Base-by-base conservation (phyloP, 2,797 vertebrate species). In the Micrastur ruficollis region DNA sequence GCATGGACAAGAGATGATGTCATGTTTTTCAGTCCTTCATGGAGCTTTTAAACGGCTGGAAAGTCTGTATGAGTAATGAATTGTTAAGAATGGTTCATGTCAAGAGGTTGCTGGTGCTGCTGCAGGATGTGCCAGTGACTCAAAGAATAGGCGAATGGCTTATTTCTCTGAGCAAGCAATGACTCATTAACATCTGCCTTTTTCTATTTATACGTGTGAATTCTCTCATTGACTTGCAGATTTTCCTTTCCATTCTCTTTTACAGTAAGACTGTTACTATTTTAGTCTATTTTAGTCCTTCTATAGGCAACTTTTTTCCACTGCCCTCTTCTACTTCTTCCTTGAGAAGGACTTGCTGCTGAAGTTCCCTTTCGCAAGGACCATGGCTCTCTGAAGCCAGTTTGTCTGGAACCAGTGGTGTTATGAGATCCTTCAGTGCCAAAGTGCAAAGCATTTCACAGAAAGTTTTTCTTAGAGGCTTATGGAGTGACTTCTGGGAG, bases 161-260 rank as follows among this genome's bases (percentile, higher is more conserved):
- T 85, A 82, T 86, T 95, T 89, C 83, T 95, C 61, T 81, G 75
- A 65, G 36, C 2, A 5, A 93, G 75, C 53, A 36, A 34, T 97
- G 97, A 97, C 91, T 97, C 96, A 96, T 11, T 65, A 89, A 81
- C 95, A 90, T 92, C 86, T 95, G 97, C 81, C 70, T 90, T 91
- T 86, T 93, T 87, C 96, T 94, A 58, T 96, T 97, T 91, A 72
- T 93, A 74, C 9, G 27, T 62, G 58, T 96, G 95, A 97, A 95
- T 95, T 93, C 91, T 86, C 78, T 91, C 88, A 85, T 86, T 96
- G 95, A 95, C 75, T 94, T 91, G 68, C 55, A 93, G 85, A 81
- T 95, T 95, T 97, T 94, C 72, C 55, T 95, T 95, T 95, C 92
- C 83, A 74, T 87, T 92, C 80, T 91, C 55, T 88, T 88, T 94